Evolutionary conservation across 1,140 invertebrate species (phyloP), one percentile per base, ranked within the genome.

Genomic region (Samia ricini): DNA sequence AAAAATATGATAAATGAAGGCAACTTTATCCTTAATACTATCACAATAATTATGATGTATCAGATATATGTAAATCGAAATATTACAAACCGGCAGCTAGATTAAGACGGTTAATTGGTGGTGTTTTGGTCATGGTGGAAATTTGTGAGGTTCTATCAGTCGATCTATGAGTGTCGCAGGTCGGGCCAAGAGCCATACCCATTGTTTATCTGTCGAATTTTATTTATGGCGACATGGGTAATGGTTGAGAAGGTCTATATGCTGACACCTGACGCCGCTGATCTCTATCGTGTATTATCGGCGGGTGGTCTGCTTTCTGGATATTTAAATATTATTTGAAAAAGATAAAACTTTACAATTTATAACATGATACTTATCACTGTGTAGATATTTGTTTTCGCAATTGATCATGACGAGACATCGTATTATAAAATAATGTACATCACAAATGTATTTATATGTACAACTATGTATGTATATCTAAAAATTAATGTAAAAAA

Each of bases 191-290:
- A 33, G 54, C 62, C 6, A 21, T 55, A 48, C 59, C 77, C 72
- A 88, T 88, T 88, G 85, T 85, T 74, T 79, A 72, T 76, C 67
- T 77, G 83, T 83, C 81, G 81, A 86, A 84, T 73, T 77, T 81
- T 81, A 84, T 88, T 83, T 78, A 88, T 69, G 74, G 69, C 66
- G 76, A 76, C 75, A 67, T 67, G 56, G 60, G 61, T 70, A 64
- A 71, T 70, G 66, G 63, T 48, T 54, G 63, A 70, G 63, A 78
- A 69, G 71, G 68, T 65, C 64, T 64, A 59, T 66, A 57, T 56
- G 56, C 66, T 64, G 79, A 83, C 79, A 88, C 81, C 76, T 82
- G 83, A 87, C 63, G 81, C 74, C 69, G 56, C 58, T 66, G 85
- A 86, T 88, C 66, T 55, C 68, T 84, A 83, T 84, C 78, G 67